Evolutionary conservation across 2,113 vertebrate genomes (phyloP), one percentile per base, ranked within the genome.

Genomic region (Clarias macrocephalus): DNA sequence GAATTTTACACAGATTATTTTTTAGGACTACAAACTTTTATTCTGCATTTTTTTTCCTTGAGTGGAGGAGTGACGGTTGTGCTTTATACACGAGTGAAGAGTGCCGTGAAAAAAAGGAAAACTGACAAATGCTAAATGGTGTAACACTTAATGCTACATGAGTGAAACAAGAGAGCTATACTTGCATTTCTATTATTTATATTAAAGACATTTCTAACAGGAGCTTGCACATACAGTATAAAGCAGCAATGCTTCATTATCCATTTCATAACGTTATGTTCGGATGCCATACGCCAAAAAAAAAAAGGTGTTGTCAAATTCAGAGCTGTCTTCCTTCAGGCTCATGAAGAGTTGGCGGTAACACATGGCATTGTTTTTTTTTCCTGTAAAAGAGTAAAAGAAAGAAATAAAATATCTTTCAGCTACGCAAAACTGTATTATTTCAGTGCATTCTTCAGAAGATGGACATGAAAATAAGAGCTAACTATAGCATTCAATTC

Each of bases 151-250:
- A 92, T 93, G 93, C 94, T 92, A 92, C 92, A 89, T 91, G 90
- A 88, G 93, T 91, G 88, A 80, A 91, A 93, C 91, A 87, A 94
- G 93, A 89, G 87, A 88, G 93, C 93, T 94, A 94, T 95, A 93
- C 91, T 94, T 92, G 93, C 94, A 94, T 96, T 96, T 95, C 95
- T 95, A 95, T 95, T 96, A 95, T 96, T 95, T 96, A 95, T 95
- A 95, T 94, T 48, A 91, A 94, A 93, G 93, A 95, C 94, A 92
- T 95, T 95, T 95, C 95, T 95, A 95, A 95, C 93, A 93, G 94
- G 93, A 93, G 92, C 93, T 93, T 92, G 92, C 92, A 93, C 84
- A 87, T 84, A 79, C 92, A 92, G 92, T 92, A 86, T 92, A 93
- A 76, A 86, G 63, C 75, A 76, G 92, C 88, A 89, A 91, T 88